Percentiles rank a stretch among this genome's conserved stretches.
phyloP scores from a whole-genome alignment of 2,797 vertebrate genomes.

The Myotis vivesi region DNA sequence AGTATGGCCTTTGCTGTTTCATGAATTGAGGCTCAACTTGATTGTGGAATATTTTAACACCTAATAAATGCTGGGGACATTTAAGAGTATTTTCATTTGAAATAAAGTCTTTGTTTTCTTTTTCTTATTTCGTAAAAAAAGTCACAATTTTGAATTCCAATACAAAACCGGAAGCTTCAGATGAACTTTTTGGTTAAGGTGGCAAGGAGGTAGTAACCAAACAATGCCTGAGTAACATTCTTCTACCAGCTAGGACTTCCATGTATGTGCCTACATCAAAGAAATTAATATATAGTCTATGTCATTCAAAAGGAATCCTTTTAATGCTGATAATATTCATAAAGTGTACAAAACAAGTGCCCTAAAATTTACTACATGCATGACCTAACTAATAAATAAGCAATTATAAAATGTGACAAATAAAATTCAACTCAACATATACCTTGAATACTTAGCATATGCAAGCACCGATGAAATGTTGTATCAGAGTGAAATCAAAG shows the following conservation, averaged over 20 bases:
- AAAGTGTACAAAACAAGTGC: background rate
- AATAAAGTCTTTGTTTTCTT: background rate
- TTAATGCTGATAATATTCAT: background rate
- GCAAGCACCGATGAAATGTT: background rate
- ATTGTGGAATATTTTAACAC: background rate
- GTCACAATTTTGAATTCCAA: background rate
- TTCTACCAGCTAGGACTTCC: background rate
- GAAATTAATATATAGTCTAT: background rate
- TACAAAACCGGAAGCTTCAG: background rate
- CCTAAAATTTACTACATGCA: background rate
- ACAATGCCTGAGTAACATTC: background rate
- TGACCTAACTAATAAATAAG: background rate
- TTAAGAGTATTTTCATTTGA: constrained; percentile 44
- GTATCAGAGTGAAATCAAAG: background rate
- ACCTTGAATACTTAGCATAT: background rate
- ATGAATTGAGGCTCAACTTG: constrained; percentile 42
- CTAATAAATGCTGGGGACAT: constrained; percentile 28
- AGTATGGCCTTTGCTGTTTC: background rate
- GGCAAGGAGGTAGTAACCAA: background rate
- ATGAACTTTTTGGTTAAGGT: background rate
- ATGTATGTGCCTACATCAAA: background rate
- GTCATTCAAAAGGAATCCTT: background rate
- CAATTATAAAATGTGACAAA: background rate
- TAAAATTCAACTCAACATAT: constrained; percentile 22
- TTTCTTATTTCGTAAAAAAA: background rate